These are phyloP conservation scores for Pediacus dermestoides DNA, from an alignment of 2,888 invertebrate genomes.

Conservation along the genomic window DNA sequence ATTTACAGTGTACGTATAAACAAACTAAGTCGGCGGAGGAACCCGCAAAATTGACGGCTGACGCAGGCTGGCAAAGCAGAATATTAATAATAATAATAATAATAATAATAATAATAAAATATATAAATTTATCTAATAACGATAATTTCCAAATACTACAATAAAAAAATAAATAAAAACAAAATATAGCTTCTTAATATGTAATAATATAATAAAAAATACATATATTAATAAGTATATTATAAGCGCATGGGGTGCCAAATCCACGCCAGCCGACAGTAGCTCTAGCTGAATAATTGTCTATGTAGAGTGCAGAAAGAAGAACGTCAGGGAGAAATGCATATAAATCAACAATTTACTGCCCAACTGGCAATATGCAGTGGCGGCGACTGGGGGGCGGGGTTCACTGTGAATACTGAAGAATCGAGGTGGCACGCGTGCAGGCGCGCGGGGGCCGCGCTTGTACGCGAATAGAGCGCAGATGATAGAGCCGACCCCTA, in stretches of 20 bases:
- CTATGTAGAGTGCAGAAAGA: constrained; percentile 34
- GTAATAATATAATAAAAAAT: constrained; percentile 38
- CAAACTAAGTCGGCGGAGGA: constrained; percentile 44
- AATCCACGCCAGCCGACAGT: constrained; percentile 32
- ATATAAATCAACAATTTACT: constrained; percentile 25
- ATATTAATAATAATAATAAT: constrained; percentile 33
- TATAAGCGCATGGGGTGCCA: constrained; percentile 38
- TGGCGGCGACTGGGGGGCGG: constrained; percentile 13
- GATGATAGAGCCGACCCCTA: constrained; percentile 11
- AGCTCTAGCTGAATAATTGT: constrained; percentile 30
- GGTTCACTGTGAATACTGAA: constrained; percentile 41
- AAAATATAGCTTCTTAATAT: constrained; percentile 45
- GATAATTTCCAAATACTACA: constrained; percentile 47
- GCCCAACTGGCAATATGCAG: constrained; percentile 6
- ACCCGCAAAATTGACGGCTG: constrained; percentile 28
- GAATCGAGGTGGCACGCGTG: constrained; percentile 41
- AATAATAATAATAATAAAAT: constrained; percentile 44
- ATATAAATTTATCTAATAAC: constrained; percentile 50
- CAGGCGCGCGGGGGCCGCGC: constrained; percentile 42
- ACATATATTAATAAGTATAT: constrained; percentile 39
- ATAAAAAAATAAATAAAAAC: constrained; percentile 52
- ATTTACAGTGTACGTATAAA: constrained; percentile 50
- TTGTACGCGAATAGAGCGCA: constrained; percentile 18
- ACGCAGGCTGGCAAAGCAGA: constrained; percentile 35
- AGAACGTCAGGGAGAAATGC: constrained; percentile 30